phyloP scores from a whole-genome alignment of 2,888 invertebrate species.

The Leptopilina myrica region DNA sequence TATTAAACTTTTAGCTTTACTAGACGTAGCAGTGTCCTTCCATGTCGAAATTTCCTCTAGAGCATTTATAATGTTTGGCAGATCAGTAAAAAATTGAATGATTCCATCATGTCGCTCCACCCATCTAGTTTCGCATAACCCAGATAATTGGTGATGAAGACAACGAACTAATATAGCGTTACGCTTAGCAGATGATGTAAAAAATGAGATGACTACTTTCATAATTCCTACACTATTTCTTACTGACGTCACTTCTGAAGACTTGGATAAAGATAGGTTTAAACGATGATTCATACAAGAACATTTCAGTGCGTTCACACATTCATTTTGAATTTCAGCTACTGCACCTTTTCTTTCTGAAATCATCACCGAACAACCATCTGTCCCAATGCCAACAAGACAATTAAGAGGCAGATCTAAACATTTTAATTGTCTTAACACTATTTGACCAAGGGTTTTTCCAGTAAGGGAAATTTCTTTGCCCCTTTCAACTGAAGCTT shows the following conservation, averaged over 20 bases:
- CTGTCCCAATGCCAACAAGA: constrained; percentile 47
- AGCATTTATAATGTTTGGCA: too few relatives aligned
- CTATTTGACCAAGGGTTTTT: constrained; percentile 6
- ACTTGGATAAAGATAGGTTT: constrained; percentile 42
- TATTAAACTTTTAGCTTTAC: too few relatives aligned
- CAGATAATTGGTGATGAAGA: constrained; percentile 1
- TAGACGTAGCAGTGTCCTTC: too few relatives aligned
- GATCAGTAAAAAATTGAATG: too few relatives aligned
- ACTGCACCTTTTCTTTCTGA: constrained; percentile 44
- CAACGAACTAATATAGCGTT: constrained; percentile 1
- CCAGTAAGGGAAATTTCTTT: not conserved
- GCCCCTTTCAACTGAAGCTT: not conserved
- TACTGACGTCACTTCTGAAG: constrained; percentile 37
- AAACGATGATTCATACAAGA: constrained; percentile 47
- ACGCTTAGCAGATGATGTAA: constrained; percentile 31
- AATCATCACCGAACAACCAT: constrained; percentile 45
- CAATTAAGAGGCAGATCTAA: constrained; percentile 21
- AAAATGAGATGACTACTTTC: constrained; percentile 44
- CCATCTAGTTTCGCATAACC: constrained; percentile 41
- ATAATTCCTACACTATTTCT: constrained; percentile 46
- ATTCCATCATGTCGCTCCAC: constrained; percentile 1
- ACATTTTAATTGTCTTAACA: constrained; percentile 29
- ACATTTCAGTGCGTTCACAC: constrained; percentile 38
- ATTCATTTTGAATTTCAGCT: constrained; percentile 40
- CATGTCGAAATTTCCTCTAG: too few relatives aligned